phyloP scores from a whole-genome alignment of 2,888 invertebrate species.

The Eumacrocentrus americanus region DNA sequence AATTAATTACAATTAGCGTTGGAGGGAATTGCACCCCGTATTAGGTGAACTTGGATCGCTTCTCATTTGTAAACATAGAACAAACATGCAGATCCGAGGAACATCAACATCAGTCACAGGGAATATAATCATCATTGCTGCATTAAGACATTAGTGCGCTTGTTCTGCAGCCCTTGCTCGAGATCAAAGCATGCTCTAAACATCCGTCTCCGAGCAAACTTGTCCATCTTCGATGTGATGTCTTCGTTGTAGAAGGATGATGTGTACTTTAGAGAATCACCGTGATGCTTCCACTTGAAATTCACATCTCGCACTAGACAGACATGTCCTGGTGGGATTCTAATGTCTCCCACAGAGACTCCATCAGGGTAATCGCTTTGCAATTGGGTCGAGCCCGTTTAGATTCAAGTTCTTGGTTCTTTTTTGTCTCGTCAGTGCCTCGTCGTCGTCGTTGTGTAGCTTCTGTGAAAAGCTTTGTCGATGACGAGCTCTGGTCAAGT shows the following conservation, averaged over 20 bases:
- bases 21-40: not conserved
- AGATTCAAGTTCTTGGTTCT: conserved; percentile 12
- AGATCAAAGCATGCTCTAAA: not conserved
- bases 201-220: not conserved
- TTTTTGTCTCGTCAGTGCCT: conserved; percentile 24
- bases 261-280: too few species aligned
- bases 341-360: conserved; percentile 15
- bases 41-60: not conserved
- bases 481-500: too few species aligned
- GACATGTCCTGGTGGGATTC: conserved; percentile 14
- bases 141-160: too few species aligned
- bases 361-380: conserved; percentile 25
- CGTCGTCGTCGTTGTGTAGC: too few species aligned
- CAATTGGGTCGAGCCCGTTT: conserved; percentile 32
- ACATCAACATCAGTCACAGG: not conserved
- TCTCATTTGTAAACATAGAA: not conserved
- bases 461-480: too few species aligned
- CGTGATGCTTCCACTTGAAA: conserved; percentile 6
- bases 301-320: conserved; percentile 11
- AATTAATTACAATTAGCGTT: not conserved
- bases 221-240: not conserved
- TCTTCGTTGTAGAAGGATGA: too few species aligned
- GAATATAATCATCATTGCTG: not conserved
- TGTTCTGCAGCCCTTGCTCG: too few species aligned
- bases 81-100: not conserved